A percentile compares a stretch with the other conserved stretches of the same genome.
Conservation (phyloP, 2,797 vertebrate species). For the Monodelphis domestica region DNA sequence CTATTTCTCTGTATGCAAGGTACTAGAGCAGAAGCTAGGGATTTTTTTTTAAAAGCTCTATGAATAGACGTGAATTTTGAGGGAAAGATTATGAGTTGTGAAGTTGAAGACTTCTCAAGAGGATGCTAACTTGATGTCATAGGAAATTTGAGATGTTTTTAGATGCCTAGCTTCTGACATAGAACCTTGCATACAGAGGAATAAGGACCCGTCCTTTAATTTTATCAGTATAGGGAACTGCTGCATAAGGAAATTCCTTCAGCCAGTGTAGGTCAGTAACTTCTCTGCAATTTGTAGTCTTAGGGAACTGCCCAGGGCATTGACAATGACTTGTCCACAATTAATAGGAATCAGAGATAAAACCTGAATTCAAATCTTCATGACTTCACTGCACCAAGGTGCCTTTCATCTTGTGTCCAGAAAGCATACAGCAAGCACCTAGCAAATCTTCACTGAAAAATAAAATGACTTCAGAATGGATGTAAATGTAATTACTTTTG, state of each 20-base stretch:
- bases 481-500: neutral
- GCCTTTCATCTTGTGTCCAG: neutral
- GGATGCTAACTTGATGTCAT: neutral
- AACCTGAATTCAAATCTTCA: neutral
- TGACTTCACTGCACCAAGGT: neutral
- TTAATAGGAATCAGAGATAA: neutral
- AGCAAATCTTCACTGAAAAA: neutral
- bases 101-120: neutral
- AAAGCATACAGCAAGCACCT: neutral
- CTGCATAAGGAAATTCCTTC: neutral
- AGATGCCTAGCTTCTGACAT: neutral
- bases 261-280: neutral
- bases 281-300: neutral
- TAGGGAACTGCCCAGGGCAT: neutral
- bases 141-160: neutral
- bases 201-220: neutral
- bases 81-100: neutral
- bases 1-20: no score
- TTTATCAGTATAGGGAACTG: neutral
- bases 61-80: neutral
- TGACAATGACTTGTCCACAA: neutral
- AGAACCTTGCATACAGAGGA: neutral
- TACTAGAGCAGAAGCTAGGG: no score
- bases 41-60: no score
- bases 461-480: neutral